These are phyloP conservation scores for Spondyliosoma cantharus DNA, from an alignment of 2,797 vertebrate species.

Conservation along the genomic window DNA sequence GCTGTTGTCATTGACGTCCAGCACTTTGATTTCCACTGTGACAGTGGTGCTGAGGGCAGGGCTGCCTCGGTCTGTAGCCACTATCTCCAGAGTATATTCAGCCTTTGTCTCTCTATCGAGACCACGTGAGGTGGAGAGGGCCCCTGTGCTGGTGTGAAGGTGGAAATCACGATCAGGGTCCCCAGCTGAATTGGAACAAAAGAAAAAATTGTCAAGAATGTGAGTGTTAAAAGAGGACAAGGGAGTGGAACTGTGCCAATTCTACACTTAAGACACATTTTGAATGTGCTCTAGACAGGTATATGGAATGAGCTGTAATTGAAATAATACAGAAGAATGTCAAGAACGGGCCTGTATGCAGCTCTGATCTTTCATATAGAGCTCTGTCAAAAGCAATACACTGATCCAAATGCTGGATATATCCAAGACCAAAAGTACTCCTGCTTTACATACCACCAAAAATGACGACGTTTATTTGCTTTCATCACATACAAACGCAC, in stretches of 20 bases:
- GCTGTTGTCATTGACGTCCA: constrained; percentile 95
- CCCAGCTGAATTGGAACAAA: constrained; percentile 82
- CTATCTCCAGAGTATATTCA: constrained; percentile 86
- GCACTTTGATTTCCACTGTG: constrained; percentile 86
- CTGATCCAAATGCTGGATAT: neutral
- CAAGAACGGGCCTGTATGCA: neutral
- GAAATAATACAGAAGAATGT: constrained; percentile 40
- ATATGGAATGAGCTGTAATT: constrained; percentile 27
- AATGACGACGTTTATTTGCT: neutral
- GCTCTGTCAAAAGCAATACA: constrained; percentile 31
- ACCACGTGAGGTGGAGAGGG: constrained; percentile 87
- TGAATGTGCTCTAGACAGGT: constrained; percentile 30
- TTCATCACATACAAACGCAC: neutral
- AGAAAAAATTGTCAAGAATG: neutral
- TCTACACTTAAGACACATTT: constrained; percentile 52
- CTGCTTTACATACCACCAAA: constrained; percentile 7
- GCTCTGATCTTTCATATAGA: constrained; percentile 27
- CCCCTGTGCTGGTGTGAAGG: constrained; percentile 86
- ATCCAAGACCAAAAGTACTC: neutral
- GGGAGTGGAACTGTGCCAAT: constrained; percentile 32
- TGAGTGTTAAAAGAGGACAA: constrained; percentile 14
- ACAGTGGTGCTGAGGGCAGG: constrained; percentile 87
- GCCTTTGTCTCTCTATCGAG: constrained; percentile 90
- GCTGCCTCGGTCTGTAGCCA: constrained; percentile 88
- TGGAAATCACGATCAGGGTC: constrained; percentile 90